Evolutionary conservation across 2,113 vertebrate genomes (phyloP).

Genomic region (Rhabdornis inornatus): DNA sequence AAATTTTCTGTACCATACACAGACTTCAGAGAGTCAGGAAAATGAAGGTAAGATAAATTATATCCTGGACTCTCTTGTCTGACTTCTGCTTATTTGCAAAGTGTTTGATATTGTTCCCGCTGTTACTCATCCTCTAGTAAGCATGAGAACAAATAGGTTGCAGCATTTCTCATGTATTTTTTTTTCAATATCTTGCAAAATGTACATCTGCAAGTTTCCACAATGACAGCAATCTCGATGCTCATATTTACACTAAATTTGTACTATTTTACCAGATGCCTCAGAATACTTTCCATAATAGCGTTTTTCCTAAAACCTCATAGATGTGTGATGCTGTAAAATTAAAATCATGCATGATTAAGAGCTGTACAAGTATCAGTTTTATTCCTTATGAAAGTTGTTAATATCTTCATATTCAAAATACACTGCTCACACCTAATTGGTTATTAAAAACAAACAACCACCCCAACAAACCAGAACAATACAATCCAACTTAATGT

Average conservation of each 20-base stretch:
- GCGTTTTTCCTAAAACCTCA: not conserved
- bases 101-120: not conserved
- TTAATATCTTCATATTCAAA: not conserved
- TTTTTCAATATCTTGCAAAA: not conserved
- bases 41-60: not conserved
- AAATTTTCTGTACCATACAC: not conserved
- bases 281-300: not conserved
- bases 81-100: not conserved
- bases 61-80: not conserved
- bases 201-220: not conserved
- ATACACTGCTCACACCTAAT: not conserved
- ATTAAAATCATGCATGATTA: not conserved
- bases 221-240: not conserved
- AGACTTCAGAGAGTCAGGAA: not conserved
- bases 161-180: not conserved
- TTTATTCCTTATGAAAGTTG: not conserved
- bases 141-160: not conserved
- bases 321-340: not conserved
- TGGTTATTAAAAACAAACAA: not conserved
- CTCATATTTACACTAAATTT: not conserved
- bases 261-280: not conserved
- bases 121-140: not conserved
- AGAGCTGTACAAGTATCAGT: not conserved
- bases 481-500: not conserved
- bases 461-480: accelerated